Conservation (phyloP, 2,797 vertebrate genomes). For the Alauda arvensis region DNA sequence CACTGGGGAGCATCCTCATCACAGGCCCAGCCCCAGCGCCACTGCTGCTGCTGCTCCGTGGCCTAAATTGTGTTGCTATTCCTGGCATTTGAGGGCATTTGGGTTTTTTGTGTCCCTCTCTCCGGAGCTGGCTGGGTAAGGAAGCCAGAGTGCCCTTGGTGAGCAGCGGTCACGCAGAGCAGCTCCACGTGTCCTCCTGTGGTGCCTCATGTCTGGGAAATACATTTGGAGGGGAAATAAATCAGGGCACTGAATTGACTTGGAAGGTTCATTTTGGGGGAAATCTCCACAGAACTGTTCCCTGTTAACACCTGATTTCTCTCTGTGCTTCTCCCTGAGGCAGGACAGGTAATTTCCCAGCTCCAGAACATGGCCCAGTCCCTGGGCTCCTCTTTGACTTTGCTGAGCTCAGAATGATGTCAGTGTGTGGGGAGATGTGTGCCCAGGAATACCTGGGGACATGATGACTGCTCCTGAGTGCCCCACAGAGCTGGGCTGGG, state of each 20-base stretch:
- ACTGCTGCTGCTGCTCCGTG: not conserved
- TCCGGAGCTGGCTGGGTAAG: not conserved
- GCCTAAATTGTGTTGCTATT: constrained; percentile 41
- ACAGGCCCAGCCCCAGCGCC: rapidly evolving
- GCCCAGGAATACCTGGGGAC: not conserved
- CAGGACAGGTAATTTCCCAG: not conserved
- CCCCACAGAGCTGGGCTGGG: not conserved
- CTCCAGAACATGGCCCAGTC: not conserved
- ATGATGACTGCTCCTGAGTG: rapidly evolving
- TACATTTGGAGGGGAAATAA: not conserved
- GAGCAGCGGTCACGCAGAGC: not conserved
- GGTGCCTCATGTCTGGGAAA: not conserved
- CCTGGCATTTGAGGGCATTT: not conserved
- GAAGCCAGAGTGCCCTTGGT: constrained; percentile 3
- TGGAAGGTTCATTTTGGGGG: not conserved
- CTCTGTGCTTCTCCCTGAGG: not conserved
- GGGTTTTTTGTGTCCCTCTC: not conserved
- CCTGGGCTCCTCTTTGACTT: not conserved
- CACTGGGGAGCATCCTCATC: not conserved
- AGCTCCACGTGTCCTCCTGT: not conserved
- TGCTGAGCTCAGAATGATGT: not conserved
- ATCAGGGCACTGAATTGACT: not conserved
- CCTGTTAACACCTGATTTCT: not conserved
- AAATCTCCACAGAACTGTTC: not conserved
- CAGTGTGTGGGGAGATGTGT: rapidly evolving